Conservation (phyloP, 2,888 invertebrate genomes). For the Tridacna crocea region DNA sequence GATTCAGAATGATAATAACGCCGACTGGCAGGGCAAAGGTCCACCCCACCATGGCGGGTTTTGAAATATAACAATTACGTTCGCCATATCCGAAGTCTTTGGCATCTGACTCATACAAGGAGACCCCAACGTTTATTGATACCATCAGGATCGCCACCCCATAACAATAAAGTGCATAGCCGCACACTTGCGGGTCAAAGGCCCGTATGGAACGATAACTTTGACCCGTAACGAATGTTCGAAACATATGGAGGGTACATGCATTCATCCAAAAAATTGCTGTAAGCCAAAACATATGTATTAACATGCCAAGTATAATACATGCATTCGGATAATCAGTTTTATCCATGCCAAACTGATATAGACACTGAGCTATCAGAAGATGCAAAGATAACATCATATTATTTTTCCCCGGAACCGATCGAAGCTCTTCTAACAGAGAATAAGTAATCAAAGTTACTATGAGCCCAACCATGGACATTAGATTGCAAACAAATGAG, state of each 20-base stretch:
- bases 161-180: conserved; percentile 52
- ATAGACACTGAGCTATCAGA: conserved; percentile 53
- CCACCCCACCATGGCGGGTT: conserved; percentile 61
- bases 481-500: conserved; percentile 49
- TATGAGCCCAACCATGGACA: conserved; percentile 54
- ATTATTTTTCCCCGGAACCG: conserved; percentile 64
- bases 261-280: conserved; percentile 65
- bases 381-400: conserved; percentile 57
- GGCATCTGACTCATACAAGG: conserved; percentile 44
- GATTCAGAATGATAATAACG: conserved; percentile 55
- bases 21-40: conserved; percentile 60
- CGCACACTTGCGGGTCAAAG: conserved; percentile 54
- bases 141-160: conserved; percentile 45
- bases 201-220: conserved; percentile 56
- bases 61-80: conserved; percentile 52
- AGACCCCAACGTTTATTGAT: conserved; percentile 45
- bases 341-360: conserved; percentile 59
- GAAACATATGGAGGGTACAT: conserved; percentile 65
- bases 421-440: conserved; percentile 54
- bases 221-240: conserved; percentile 62
- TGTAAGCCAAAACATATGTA: conserved; percentile 61
- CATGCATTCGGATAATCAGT: conserved; percentile 44
- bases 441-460: conserved; percentile 51
- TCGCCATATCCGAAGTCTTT: conserved; percentile 57
- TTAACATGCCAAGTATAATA: conserved; percentile 50